Evolutionary conservation across 2,113 vertebrate genomes (phyloP), one percentile per base, ranked within the genome.

Genomic region (Rhinolophus ferrumequinum): DNA sequence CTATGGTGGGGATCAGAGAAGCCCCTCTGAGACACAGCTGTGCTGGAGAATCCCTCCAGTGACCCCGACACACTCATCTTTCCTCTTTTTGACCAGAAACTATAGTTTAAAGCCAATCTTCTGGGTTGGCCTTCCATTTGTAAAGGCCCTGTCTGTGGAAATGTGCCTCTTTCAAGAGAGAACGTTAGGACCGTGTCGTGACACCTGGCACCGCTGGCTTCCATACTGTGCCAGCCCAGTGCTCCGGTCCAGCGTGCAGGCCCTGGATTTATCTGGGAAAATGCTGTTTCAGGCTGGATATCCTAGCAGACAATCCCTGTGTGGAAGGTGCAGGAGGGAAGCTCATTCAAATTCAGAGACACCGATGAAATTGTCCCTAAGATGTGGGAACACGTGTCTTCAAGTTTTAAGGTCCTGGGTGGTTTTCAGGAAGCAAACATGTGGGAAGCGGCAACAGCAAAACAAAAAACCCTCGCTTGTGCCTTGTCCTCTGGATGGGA

Each of bases 181-280:
- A n/a, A 8, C 7, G 13, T 24, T 15, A 0, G 62, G 82, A 72
- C 3, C 26, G 0, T 35, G 18, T 14, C 26, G 0, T 4, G 44
- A 19, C 56, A 33, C 72, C 44, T 8, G 28, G 15, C 38, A 15
- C 50, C 18, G 0, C 72, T 0, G 22, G 15, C 44, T 28, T 75
- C 18, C 7, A 0, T 0, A 3, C 38, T 6, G 2, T 2, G 26
- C 28, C 21, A 6, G 4, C 1, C 35, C 2, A 0, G 1, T 5
- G 2, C 12, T 19, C 67, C n/a, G 19, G 5, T 13, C 52, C 30
- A 3, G 58, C 15, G 3, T 24, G 3, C n/a, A 3, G 9, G 30
- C 35, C 52, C 62, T 28, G 11, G 18, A 30, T 69, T 70, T 28
- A 11, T 60, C 33, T 35, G n/a, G 30, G 11, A 35, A 22, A 38